Base-by-base conservation (phyloP, 30 jellyfish, hydroid and myxozoan species). In the Aurelia aurita region DNA sequence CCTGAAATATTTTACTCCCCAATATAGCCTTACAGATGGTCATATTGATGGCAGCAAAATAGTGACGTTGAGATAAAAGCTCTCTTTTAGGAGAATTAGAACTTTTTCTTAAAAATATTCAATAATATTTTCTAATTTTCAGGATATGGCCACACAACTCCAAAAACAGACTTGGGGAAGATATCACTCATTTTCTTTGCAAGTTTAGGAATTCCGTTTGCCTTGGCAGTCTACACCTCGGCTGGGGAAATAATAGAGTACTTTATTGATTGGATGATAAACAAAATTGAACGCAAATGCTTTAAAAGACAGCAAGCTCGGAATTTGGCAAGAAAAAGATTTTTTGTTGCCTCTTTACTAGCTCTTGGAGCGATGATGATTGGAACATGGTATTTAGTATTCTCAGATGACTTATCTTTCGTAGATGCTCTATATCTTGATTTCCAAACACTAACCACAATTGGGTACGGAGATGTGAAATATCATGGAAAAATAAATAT, bases 141-240 rank as follows among this genome's bases (percentile, higher is more conserved):
- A 82, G 91, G 91, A 46, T 82, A 46, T 55, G 91, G 91, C 34
- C 31, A 57, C 79, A 61, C 53, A 10, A 82, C 91, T 23, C 91
- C 91, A 39, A 82, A 65, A 58, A 82, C 85, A 15, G 31, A 27
- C 14, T 26, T 27, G 35, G 91, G 91, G 28, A 82, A 69, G 27
- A 22, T 82, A 29, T 15, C 62, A 25, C 23, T 53, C 49, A 80
- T 80, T 22, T 3, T 51, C 10, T 80, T 15, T 28, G 74, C 90
- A 43, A 4, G 32, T 7, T 12, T 80, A 18, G 90, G 90, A 25
- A 53, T 80, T 18, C 83, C 90, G 4, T 47, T 54, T 49, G 65
- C 90, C 15, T 25, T 80, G 74, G 90, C 90, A 46, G 11, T 80
- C 51, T 66, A 32, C 31, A 57, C 80, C 0, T 53, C 67, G 28